Percentiles rank a stretch among this genome's conserved stretches.
Conservation (phyloP, 2,113 vertebrate species). For the Cyprinodon variegatus region DNA sequence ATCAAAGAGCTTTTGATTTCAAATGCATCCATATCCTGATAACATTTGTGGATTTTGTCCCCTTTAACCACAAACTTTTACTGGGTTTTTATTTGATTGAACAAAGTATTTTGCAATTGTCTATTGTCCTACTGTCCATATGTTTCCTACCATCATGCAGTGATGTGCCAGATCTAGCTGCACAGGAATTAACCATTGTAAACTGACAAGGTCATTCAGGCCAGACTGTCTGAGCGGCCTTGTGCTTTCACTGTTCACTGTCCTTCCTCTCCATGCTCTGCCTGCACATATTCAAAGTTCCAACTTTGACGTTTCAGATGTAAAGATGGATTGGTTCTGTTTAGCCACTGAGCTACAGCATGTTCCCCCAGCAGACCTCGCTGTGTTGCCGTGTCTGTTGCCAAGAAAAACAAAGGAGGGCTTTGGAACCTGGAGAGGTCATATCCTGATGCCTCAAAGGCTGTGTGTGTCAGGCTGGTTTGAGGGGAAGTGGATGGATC, state of each 20-base stretch:
- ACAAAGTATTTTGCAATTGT: constrained; percentile 36
- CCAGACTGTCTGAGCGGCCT: constrained; percentile 32
- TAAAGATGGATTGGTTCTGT: constrained; percentile 16
- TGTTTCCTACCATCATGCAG: constrained; percentile 66
- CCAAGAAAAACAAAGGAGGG: constrained; percentile 66
- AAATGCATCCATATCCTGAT: background rate
- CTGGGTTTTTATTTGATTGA: background rate
- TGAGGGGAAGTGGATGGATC: constrained; percentile 4
- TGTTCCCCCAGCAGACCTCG: constrained; percentile 57
- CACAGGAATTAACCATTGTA: constrained; percentile 35
- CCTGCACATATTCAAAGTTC: constrained; percentile 7
- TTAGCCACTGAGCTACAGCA: constrained; percentile 43
- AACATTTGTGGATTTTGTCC: background rate
- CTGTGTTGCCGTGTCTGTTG: constrained; percentile 10
- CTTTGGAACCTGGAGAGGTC: constrained; percentile 62
- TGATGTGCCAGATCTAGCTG: constrained; percentile 39
- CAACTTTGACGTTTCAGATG: constrained; percentile 22
- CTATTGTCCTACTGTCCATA: constrained; percentile 68
- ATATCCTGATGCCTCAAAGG: constrained; percentile 59
- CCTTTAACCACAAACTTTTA: background rate
- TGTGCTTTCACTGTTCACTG: constrained; percentile 16
- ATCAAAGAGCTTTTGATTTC: background rate
- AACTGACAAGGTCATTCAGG: constrained; percentile 20
- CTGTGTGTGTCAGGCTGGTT: constrained; percentile 18
- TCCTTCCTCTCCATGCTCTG: constrained; percentile 50